phyloP scores from a whole-genome alignment of 2,113 vertebrate species.

The Lamprotornis superbus region DNA sequence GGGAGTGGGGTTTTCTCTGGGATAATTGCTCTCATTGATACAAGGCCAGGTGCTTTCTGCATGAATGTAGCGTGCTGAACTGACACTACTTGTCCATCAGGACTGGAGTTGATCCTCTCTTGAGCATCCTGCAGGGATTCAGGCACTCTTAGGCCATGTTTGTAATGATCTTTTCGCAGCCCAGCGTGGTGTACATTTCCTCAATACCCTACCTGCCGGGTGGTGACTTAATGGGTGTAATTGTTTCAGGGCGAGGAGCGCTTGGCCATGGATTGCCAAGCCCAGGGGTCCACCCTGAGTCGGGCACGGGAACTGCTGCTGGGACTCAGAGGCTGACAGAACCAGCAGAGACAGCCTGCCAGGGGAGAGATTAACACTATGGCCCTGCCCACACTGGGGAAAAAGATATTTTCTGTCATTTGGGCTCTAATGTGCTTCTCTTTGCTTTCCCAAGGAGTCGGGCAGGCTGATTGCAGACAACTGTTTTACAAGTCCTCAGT shows the following conservation, averaged over 20 bases:
- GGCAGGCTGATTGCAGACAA: not conserved
- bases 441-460: not conserved
- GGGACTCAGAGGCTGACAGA: not conserved
- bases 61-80: not conserved
- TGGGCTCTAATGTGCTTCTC: not conserved
- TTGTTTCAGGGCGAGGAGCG: not conserved
- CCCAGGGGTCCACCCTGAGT: not conserved
- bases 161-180: not conserved
- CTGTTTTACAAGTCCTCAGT: not conserved
- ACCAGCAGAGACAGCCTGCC: not conserved
- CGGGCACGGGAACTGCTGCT: not conserved
- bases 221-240: not conserved
- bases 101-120: not conserved
- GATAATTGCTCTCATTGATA: conserved; percentile 21
- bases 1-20: not conserved
- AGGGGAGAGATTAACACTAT: not conserved
- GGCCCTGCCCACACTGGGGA: not conserved
- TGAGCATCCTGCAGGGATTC: not conserved
- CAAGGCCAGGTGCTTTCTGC: not conserved
- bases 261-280: not conserved
- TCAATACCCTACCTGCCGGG: not conserved
- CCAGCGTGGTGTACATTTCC: not conserved
- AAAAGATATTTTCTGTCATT: not conserved
- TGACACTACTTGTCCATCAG: not conserved
- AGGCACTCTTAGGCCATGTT: not conserved